Evolutionary conservation across 2,797 vertebrate genomes (phyloP).

Genomic region (Garrulus glandarius): DNA sequence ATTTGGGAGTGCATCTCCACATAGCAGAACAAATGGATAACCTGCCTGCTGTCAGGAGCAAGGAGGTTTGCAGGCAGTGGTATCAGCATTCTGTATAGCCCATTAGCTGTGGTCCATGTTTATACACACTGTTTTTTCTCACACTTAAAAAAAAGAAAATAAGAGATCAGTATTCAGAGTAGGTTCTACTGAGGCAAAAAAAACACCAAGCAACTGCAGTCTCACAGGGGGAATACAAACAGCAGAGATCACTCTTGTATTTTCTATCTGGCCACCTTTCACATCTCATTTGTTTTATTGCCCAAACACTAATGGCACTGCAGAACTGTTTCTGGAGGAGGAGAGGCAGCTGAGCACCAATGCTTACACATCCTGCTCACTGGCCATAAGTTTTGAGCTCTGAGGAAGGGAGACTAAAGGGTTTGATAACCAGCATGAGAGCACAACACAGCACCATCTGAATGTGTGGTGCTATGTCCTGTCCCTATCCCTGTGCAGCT

Average conservation of each 20-base stretch:
- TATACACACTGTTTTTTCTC: not conserved
- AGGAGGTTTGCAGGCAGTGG: not conserved
- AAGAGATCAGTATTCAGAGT: not conserved
- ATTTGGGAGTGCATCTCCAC: not conserved
- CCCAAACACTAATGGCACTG: not conserved
- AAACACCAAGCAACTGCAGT: not conserved
- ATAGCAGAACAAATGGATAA: not conserved
- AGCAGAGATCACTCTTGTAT: not conserved
- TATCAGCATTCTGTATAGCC: not conserved
- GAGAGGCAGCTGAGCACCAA: not conserved
- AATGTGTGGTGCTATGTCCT: not conserved
- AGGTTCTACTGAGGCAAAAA: not conserved
- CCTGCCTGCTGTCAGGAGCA: not conserved
- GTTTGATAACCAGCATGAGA: not conserved
- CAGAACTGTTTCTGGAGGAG: not conserved
- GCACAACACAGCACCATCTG: not conserved
- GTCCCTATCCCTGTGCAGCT: not conserved
- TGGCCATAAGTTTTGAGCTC: not conserved
- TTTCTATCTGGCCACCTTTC: not conserved
- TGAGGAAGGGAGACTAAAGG: not conserved
- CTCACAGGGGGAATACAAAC: not conserved
- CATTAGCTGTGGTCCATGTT: not conserved
- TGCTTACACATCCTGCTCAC: fast-evolving
- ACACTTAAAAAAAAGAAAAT: not conserved
- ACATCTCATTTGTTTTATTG: not conserved